Percentiles rank a stretch among this genome's conserved stretches.
These are phyloP conservation scores for Fragum whitleyi DNA, from an alignment of 2,888 invertebrate species.

Conservation along the genomic window DNA sequence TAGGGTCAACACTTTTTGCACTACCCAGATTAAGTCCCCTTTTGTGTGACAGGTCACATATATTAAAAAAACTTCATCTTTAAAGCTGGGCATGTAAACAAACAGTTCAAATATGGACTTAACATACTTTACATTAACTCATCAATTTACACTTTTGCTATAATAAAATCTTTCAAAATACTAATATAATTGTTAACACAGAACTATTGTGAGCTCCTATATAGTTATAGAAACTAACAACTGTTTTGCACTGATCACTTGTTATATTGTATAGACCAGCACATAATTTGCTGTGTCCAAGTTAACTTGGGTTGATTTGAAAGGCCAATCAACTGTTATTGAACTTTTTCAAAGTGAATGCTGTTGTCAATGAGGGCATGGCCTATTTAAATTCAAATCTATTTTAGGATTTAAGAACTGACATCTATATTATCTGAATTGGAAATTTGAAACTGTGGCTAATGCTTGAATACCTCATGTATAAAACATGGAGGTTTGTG, in stretches of 20 bases:
- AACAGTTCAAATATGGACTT: too few species aligned
- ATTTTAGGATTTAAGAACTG: slow-evolving; percentile 3
- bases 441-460: slow-evolving; percentile 3
- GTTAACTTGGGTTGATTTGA: not conserved
- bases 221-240: too few species aligned
- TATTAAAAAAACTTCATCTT: too few species aligned
- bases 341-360: slow-evolving; percentile 5
- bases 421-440: slow-evolving; percentile 8
- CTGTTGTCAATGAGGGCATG: not conserved
- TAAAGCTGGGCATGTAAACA: too few species aligned
- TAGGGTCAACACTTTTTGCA: too few species aligned
- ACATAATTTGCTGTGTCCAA: not conserved
- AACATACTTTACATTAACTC: not conserved
- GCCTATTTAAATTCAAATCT: slow-evolving; percentile 13
- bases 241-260: too few species aligned
- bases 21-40: too few species aligned
- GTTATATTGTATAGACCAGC: too few species aligned
- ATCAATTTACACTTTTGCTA: not conserved
- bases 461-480: slow-evolving; percentile 4
- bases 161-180: not conserved
- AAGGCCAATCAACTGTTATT: not conserved
- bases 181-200: too few species aligned
- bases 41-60: too few species aligned
- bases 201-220: too few species aligned
- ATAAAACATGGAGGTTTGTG: not conserved